These are phyloP conservation scores for Eristalis arbustorum DNA, from an alignment of 2,888 invertebrate genomes.

Conservation along the genomic window DNA sequence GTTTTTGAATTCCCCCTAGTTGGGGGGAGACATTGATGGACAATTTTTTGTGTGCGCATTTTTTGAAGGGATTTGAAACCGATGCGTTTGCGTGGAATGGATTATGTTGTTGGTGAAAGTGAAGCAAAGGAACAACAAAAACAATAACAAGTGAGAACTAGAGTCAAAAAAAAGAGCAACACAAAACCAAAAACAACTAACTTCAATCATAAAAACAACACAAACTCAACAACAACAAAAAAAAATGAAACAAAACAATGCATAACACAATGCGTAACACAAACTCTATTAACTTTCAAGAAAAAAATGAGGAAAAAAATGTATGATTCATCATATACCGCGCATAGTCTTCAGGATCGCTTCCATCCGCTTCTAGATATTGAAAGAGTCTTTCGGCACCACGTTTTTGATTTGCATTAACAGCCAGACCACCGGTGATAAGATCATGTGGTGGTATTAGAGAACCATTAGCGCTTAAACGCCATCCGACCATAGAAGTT, in stretches of 20 bases:
- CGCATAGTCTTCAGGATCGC: slow-evolving; percentile 83
- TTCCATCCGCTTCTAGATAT: slow-evolving; percentile 89
- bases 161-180: background rate
- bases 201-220: background rate
- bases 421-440: slow-evolving; percentile 77
- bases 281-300: background rate
- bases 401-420: slow-evolving; percentile 80
- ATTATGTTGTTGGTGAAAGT: background rate
- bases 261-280: background rate
- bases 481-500: slow-evolving; percentile 80
- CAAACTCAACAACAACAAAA: no score
- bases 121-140: background rate
- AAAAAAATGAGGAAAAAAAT: slow-evolving; percentile 21
- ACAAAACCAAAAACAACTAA: slow-evolving; percentile 9
- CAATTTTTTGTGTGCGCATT: no score
- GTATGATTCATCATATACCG: slow-evolving; percentile 74
- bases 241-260: background rate
- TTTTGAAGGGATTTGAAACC: no score
- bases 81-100: no score
- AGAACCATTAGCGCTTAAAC: slow-evolving; percentile 79
- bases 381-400: slow-evolving; percentile 87
- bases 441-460: slow-evolving; percentile 80
- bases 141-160: background rate
- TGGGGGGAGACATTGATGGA: no score
- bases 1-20: no score